Evolutionary conservation across 1,140 invertebrate genomes (phyloP).

Genomic region (Caerostris darwini): DNA sequence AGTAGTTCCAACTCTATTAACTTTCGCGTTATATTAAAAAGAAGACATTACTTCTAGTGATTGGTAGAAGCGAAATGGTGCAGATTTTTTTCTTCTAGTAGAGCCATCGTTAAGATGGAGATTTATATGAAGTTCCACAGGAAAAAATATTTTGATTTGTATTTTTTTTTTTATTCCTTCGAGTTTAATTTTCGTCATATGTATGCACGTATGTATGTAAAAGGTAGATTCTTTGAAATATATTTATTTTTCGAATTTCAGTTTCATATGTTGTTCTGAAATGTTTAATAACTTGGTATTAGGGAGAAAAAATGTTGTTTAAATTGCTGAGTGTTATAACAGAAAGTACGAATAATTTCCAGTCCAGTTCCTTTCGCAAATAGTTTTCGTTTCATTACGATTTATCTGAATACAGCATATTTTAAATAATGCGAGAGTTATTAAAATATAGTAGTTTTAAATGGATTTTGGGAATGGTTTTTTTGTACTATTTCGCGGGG

Average conservation of each 20-base stretch:
- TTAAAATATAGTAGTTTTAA: background rate
- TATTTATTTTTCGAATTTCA: slow-evolving; percentile 23
- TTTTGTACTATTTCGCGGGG: too few species aligned
- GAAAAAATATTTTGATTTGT: slow-evolving; percentile 1
- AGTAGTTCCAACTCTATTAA: slow-evolving; percentile 39
- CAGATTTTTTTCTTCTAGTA: background rate
- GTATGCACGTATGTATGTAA: too few species aligned
- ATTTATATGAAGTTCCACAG: background rate
- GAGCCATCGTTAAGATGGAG: slow-evolving; percentile 19
- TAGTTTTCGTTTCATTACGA: background rate
- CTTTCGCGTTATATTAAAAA: slow-evolving; percentile 59
- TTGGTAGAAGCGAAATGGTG: background rate
- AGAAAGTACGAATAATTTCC: background rate
- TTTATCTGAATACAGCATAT: background rate
- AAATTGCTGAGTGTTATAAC: background rate
- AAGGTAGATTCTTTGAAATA: background rate
- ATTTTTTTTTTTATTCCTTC: background rate
- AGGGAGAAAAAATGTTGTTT: slow-evolving; percentile 1
- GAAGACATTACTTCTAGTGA: slow-evolving; percentile 33
- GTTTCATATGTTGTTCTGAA: slow-evolving; percentile 5
- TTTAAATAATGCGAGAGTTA: background rate
- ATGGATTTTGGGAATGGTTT: too few species aligned
- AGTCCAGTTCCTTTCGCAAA: background rate
- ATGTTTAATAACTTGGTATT: slow-evolving; percentile 33
- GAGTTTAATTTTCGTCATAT: background rate